Evolutionary conservation across 2,797 vertebrate genomes (phyloP).

Genomic region (Limosa lapponica): DNA sequence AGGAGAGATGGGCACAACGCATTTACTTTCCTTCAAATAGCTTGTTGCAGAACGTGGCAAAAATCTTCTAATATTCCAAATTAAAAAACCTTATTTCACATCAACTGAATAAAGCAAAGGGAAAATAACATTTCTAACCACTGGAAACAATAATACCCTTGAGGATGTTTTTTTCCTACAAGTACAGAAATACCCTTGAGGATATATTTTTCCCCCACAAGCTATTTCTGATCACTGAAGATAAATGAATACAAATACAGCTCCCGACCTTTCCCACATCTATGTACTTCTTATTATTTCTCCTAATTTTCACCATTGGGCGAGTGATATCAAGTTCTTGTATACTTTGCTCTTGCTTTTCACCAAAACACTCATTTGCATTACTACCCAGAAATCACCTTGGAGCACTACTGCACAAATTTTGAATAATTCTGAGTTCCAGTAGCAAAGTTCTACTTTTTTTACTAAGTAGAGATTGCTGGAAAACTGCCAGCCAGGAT

Average conservation of each 20-base stretch:
- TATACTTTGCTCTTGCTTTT: not conserved
- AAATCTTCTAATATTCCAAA: not conserved
- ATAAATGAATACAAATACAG: not conserved
- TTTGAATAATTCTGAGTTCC: not conserved
- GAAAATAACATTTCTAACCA: not conserved
- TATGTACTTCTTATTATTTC: not conserved
- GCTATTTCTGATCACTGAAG: too few species aligned
- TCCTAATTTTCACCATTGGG: not conserved
- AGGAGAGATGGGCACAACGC: slow-evolving; percentile 18
- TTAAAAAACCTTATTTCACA: not conserved
- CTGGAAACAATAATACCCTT: not conserved
- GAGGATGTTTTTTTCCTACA: not conserved
- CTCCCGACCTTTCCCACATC: not conserved
- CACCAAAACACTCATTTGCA: not conserved
- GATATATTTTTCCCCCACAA: not conserved
- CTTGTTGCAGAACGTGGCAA: not conserved
- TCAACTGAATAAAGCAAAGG: not conserved
- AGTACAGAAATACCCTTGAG: not conserved
- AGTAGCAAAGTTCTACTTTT: not conserved
- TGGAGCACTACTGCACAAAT: not conserved
- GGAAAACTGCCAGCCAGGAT: not conserved
- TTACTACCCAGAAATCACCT: rapidly evolving
- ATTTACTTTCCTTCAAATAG: not conserved
- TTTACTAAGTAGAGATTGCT: not conserved
- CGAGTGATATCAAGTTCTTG: not conserved